A percentile compares a stretch with the other conserved stretches of the same genome.
Conservation (phyloP, 2,888 invertebrate species). For the Cosmia pyralina region DNA sequence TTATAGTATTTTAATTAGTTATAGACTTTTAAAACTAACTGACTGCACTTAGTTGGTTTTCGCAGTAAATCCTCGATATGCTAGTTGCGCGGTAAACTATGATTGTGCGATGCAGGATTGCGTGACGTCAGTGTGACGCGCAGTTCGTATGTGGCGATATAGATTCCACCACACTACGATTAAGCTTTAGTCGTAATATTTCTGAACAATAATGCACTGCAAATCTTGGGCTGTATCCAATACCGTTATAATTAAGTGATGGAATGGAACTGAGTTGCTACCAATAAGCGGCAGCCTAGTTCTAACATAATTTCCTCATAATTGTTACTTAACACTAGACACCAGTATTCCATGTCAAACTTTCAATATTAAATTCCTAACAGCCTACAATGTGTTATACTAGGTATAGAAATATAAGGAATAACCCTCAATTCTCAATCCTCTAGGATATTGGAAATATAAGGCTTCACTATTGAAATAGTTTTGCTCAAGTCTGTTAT, state of each 20-base stretch:
- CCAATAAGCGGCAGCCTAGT: too few relatives aligned
- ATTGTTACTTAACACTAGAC: background rate
- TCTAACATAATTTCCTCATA: background rate
- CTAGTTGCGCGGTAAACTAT: too few relatives aligned
- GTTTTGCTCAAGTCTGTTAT: slow-evolving; percentile 55
- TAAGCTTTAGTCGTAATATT: too few relatives aligned
- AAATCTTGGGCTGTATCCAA: background rate
- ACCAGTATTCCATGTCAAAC: slow-evolving; percentile 2
- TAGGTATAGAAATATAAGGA: slow-evolving; percentile 37
- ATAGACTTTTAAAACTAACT: too few relatives aligned
- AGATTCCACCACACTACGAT: too few relatives aligned
- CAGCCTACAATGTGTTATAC: slow-evolving; percentile 19
- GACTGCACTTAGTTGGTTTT: too few relatives aligned
- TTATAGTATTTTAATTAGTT: too few relatives aligned
- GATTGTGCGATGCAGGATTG: too few relatives aligned
- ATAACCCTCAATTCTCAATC: slow-evolving; percentile 45
- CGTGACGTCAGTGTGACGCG: too few relatives aligned
- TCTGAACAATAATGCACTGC: background rate
- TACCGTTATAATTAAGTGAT: background rate
- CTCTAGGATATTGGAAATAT: slow-evolving; percentile 62
- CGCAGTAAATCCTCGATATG: too few relatives aligned
- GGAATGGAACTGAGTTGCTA: background rate
- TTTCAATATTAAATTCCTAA: slow-evolving; percentile 14
- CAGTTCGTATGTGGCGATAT: too few relatives aligned
- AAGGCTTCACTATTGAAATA: slow-evolving; percentile 66